Percentiles rank a stretch among this genome's conserved stretches.
These are phyloP conservation scores for Halocynthia roretzi DNA, from an alignment of 23 tunicate genomes.

Conservation along the genomic window DNA sequence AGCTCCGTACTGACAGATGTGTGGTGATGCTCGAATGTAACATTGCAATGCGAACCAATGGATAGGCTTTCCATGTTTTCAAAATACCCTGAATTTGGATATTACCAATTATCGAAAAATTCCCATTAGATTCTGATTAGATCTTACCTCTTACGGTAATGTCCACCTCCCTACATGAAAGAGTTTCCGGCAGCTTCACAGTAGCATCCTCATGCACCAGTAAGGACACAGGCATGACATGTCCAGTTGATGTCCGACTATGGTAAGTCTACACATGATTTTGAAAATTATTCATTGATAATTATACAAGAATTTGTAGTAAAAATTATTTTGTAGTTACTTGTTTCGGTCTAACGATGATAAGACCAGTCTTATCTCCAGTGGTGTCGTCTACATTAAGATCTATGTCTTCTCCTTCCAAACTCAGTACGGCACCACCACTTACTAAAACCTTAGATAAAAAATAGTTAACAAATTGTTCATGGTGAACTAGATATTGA, in stretches of 20 bases:
- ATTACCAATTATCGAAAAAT: too few species aligned
- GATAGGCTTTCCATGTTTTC: constrained; percentile 12
- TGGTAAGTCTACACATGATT: constrained; percentile 8
- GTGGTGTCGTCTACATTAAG: constrained; percentile 5
- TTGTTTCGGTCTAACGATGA: constrained; percentile 16
- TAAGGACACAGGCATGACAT: constrained; percentile 14
- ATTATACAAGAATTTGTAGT: background rate
- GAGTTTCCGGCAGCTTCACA: constrained; percentile 4
- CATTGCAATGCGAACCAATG: constrained; percentile 21
- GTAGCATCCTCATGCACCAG: constrained; percentile 8
- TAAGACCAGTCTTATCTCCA: constrained; percentile 12
- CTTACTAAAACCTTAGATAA: background rate
- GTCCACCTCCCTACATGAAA: constrained; percentile 19
- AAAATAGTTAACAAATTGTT: background rate
- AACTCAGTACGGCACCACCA: constrained; percentile 15
- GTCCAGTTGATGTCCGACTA: constrained; percentile 14
- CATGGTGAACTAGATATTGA: background rate
- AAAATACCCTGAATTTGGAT: background rate
- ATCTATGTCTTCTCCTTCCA: background rate
- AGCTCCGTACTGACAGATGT: constrained; percentile 1
- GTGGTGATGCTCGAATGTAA: constrained; percentile 17
- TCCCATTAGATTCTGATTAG: background rate
- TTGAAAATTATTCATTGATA: too few species aligned
- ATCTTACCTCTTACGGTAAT: constrained; percentile 17
- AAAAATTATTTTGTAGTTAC: background rate